Conservation (phyloP, 2,113 vertebrate genomes). For the Equus przewalskii region DNA sequence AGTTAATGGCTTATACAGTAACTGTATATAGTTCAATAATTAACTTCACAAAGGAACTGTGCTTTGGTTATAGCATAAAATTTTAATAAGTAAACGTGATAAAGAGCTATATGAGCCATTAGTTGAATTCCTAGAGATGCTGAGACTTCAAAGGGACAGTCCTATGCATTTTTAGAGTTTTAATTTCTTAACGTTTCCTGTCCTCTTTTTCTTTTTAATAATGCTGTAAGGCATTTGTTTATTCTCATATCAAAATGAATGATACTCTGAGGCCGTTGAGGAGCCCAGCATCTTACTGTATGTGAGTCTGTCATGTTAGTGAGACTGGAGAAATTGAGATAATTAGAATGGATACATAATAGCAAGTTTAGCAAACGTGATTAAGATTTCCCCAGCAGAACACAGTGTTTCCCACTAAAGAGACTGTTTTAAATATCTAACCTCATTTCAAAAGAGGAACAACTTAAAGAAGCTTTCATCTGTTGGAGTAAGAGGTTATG, state of each 20-base stretch:
- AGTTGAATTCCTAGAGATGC: conserved; percentile 50
- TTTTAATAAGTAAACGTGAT: conserved; percentile 61
- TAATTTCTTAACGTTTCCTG: conserved; percentile 51
- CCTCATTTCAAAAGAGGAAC: conserved; percentile 50
- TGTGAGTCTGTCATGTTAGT: background rate
- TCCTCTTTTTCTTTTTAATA: background rate
- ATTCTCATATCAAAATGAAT: conserved; percentile 50
- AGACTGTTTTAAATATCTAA: conserved; percentile 53
- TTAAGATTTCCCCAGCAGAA: background rate
- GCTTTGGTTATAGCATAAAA: conserved; percentile 64
- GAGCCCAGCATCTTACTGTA: background rate
- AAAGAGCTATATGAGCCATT: background rate
- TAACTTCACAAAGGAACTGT: conserved; percentile 64
- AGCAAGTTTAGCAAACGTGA: background rate
- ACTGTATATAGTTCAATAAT: conserved; percentile 75
- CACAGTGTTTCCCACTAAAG: conserved; percentile 21
- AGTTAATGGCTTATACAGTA: conserved; percentile 80
- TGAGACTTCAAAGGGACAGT: conserved; percentile 12
- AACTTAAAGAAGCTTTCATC: conserved; percentile 35
- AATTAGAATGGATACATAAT: background rate
- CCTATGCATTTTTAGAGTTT: background rate
- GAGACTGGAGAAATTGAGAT: background rate
- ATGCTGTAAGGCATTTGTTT: conserved; percentile 5
- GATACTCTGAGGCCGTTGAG: background rate
- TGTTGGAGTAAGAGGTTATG: conserved; percentile 29